Base-by-base conservation (phyloP, 2,888 invertebrate genomes). In the Linyphia triangularis region DNA sequence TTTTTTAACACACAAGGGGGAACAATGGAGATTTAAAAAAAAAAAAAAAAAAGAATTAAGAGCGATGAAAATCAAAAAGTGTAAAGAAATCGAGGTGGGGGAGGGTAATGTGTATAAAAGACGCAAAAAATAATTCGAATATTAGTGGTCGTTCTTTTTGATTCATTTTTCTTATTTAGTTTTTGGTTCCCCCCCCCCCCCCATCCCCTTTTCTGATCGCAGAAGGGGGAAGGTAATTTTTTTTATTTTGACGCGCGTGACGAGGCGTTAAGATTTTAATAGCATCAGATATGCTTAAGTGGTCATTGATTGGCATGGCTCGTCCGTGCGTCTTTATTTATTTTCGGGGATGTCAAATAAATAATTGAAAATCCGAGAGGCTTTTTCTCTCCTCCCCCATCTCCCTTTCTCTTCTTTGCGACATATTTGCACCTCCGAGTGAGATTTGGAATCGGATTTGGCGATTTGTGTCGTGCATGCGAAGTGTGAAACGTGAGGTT, bases 241-340 rank as follows among this genome's bases (percentile, higher is more conserved):
- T 78, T 70, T 51, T 73, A 13, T 43, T 65, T 10, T 67, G 77
- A 69, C 78, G 70, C n/a, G 61, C 59, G 85, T 85, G 85, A 78
- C 85, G 85, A 85, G 43, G 85, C 85, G 78, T 85, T 78, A 85
- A 85, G 85, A 85, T 85, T 85, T 85, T 85, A 85, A 85, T 85
- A 85, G 85, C 78, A 85, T 85, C 78, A 85, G 78, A 72, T 78
- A 85, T 78, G 85, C 72, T 85, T 85, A 85, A 85, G 85, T 72
- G 78, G 59, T 37, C 85, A 85, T 79, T 85, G 85, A 85, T 85
- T 85, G 85, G 85, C 85, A 72, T 26, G 59, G 33, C 10, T 63
- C 57, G 78, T 79, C 77, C 67, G 69, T 24, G 40, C 51, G 78
- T 78, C 77, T 85, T 72, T 79, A 72, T 85, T 78, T 79, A 72